These are phyloP conservation scores for Gallinago paraguaiae DNA, from an alignment of 2,113 vertebrate species.

Conservation along the genomic window DNA sequence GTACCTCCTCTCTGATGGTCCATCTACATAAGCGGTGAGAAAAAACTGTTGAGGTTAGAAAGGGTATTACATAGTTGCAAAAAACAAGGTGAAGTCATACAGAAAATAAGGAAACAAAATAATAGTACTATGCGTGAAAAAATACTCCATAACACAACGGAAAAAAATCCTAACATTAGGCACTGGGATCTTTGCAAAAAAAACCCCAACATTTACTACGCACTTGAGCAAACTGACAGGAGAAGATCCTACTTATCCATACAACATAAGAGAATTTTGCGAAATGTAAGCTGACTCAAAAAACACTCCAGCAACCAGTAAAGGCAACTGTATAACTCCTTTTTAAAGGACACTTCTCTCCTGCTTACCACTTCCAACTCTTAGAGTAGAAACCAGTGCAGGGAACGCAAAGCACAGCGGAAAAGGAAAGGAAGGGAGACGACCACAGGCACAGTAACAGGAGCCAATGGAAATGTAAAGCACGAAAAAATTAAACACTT, in stretches of 20 bases:
- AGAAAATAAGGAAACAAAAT: background rate
- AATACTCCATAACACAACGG: background rate
- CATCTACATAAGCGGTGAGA: background rate
- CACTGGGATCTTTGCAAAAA: background rate
- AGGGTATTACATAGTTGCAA: no score
- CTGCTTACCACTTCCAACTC: background rate
- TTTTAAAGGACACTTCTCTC: background rate
- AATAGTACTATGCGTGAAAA: background rate
- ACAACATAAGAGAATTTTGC: background rate
- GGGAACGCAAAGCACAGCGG: background rate
- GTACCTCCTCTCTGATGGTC: background rate
- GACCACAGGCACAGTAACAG: fast-evolving
- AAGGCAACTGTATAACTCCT: background rate
- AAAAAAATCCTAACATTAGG: background rate
- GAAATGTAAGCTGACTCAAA: background rate
- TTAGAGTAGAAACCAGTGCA: background rate
- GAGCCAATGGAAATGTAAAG: background rate
- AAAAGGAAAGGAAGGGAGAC: background rate
- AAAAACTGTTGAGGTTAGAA: background rate
- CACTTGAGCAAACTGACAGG: background rate
- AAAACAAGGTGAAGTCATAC: background rate
- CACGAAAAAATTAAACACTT: background rate
- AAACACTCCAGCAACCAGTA: background rate
- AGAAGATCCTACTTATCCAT: background rate
- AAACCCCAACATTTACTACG: background rate